Base-by-base conservation (phyloP, 2,888 invertebrate species). In the Cerastoderma edule region DNA sequence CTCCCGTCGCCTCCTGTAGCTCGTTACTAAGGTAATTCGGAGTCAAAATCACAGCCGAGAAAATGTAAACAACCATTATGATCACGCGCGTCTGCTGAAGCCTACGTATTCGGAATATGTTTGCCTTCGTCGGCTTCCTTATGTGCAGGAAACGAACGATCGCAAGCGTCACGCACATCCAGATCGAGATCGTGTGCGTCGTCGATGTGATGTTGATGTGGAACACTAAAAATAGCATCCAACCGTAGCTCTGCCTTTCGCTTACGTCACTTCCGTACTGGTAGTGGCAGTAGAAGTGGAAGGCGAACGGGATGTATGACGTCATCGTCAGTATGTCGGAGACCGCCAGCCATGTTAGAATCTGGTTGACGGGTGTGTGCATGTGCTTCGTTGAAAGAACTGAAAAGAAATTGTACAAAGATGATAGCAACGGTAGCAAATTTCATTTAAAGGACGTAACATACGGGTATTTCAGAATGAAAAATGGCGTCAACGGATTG, bases 141-240 rank as follows among this genome's bases (percentile, higher is more conserved):
- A 93, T 92, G 68, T 92, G 93, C 10, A 91, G 85, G 91, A 96
- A 98, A 6, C 98, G 94, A 96, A 98, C 98, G 2, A 98, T 96
- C 0, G 98, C 98, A 75, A 98, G 93, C 0, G 97, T 96, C 0
- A 98, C 96, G 0, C 98, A 98, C 85, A 98, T 93, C 95, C 97
- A 98, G 85, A 98, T 98, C 0, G 98, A 97, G 81, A 98, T 96
- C 2, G 98, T 98, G 92, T 97, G 97, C 77, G 96, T 95, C 63
- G 96, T 95, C 93, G 97, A 97, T 24, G 96, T 95, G 91, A 98
- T 96, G 90, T 97, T 95, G 35, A 97, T 96, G 92, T 98, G 98
- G 88, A 97, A 96, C 73, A 93, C 88, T 67, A 93, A 87, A 84
- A 93, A 93, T 19, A 88, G 78, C 83, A 92, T 92, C 93, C 93